phyloP scores from a whole-genome alignment of 1,140 invertebrate species.

The Pseudomyrmex sp. region DNA sequence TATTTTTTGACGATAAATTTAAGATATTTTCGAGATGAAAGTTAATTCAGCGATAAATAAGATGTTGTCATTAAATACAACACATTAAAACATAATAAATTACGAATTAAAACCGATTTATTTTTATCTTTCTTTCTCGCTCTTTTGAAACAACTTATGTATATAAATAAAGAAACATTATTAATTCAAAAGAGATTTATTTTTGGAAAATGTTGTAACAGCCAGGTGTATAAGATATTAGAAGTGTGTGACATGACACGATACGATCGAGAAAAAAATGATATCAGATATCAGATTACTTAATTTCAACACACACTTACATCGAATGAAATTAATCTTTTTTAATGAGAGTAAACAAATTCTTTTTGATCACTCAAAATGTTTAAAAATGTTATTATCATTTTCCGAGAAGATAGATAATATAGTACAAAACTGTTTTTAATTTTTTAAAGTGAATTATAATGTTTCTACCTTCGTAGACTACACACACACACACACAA shows the following conservation, averaged over 20 bases:
- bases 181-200: constrained; percentile 3
- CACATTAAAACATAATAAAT: not conserved
- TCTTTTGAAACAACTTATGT: not conserved
- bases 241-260: not conserved
- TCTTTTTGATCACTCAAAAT: constrained; percentile 9
- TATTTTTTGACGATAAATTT: not conserved
- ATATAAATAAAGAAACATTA: not conserved
- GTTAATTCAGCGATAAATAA: not conserved
- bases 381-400: constrained; percentile 8
- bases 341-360: no score
- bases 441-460: no score
- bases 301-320: no score
- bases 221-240: not conserved
- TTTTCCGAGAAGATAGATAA: constrained; percentile 5
- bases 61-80: not conserved
- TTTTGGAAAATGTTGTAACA: not conserved
- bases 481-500: not conserved
- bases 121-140: no score
- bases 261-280: not conserved
- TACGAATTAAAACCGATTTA: not conserved
- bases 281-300: no score
- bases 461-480: not conserved
- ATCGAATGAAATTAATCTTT: no score
- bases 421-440: no score
- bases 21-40: constrained; percentile 1